Base-by-base conservation (phyloP, 2,888 invertebrate species). In the Drosophila paranaensis region DNA sequence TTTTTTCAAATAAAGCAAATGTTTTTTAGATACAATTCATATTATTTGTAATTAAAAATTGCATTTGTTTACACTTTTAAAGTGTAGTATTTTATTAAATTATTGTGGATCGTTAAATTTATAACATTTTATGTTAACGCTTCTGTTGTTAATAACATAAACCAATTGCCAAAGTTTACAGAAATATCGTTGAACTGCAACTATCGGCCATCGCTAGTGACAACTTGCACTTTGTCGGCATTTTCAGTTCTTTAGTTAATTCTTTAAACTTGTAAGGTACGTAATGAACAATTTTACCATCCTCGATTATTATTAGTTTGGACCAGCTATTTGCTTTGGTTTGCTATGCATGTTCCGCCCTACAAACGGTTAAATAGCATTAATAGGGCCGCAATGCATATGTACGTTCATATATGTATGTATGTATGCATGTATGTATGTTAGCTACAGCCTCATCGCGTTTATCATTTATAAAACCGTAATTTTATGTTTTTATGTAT, bases 181-280 rank as follows among this genome's bases (percentile, higher is more conserved):
- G 6, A 57, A 40, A 14, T 62, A 70, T 78, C 70, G 69, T 11
- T 25, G 2, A 13, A 10, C 9, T 13, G 43, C 4, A 51, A 35
- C 51, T 14, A 62, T 63, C 39, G 55, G 45, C 20, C 79, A 67
- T 67, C 79, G 58, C 75, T 74, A 77, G 39, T 54, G 46, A 77
- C 81, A 82, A 85, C 86, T 85, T 85, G 81, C 81, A 85, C 51
- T 81, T 75, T 74, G 63, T 70, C 74, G 73, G 73, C 75, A 69
- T 71, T 74, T 77, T 66, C 6, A 39, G 16, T 60, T 71, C 58
- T 61, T 60, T 55, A 67, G 54, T 56, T 58, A 51, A 43, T 67
- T 71, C 60, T 72, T 14, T 62, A 60, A 60, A 57, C 75, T 67
- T 35, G n/a, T 45, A 76, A 84, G 84, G 78, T 83, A 81, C 39